Conservation (phyloP, 2,888 invertebrate genomes). For the Parnassius glacialis region DNA sequence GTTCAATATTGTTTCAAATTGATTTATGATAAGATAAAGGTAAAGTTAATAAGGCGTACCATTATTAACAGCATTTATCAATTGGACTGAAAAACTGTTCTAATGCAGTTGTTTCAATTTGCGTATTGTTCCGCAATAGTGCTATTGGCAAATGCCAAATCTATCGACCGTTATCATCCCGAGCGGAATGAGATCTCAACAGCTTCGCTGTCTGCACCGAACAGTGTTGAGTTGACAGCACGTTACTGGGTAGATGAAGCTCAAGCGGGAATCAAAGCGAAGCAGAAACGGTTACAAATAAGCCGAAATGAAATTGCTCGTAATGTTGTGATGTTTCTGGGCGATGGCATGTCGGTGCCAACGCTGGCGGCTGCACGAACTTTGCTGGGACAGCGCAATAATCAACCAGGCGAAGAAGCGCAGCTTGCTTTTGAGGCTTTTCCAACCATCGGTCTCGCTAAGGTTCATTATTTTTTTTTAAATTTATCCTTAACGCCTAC, state of each 20-base stretch:
- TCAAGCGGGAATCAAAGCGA: slow-evolving; percentile 53
- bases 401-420: slow-evolving; percentile 69
- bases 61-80: background rate
- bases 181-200: slow-evolving; percentile 1
- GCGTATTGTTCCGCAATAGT: no score
- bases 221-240: no score
- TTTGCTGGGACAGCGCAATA: slow-evolving; percentile 21
- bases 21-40: background rate
- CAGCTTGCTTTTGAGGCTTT: slow-evolving; percentile 82
- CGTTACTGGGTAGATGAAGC: slow-evolving; percentile 69
- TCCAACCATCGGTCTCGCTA: slow-evolving; percentile 80
- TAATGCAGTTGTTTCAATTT: no score
- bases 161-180: slow-evolving; percentile 8
- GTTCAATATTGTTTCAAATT: no score
- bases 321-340: slow-evolving; percentile 86
- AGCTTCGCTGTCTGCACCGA: slow-evolving; percentile 32
- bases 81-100: no score
- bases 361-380: slow-evolving; percentile 84
- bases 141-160: no score
- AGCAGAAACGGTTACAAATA: slow-evolving; percentile 42
- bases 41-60: background rate
- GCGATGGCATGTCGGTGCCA: slow-evolving; percentile 88
- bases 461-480: slow-evolving; percentile 71
- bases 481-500: no score
- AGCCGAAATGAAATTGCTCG: slow-evolving; percentile 52